These are phyloP conservation scores for Petrocephalus zakoni DNA, from an alignment of 2,113 vertebrate species.

Conservation along the genomic window DNA sequence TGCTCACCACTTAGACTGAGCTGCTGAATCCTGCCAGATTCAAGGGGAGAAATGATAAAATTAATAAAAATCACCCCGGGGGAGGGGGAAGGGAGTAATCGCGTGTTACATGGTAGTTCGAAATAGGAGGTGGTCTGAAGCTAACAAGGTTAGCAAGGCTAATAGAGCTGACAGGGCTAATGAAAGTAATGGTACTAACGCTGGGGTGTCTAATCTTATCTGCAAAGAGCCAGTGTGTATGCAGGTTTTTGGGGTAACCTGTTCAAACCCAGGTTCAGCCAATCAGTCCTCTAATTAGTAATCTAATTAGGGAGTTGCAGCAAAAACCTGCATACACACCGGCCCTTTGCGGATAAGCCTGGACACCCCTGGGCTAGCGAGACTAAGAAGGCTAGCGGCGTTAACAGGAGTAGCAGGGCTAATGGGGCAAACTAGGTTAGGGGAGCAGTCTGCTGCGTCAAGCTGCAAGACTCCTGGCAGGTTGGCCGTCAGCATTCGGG, in stretches of 20 bases:
- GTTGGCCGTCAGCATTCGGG: not conserved
- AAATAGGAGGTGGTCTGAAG: not conserved
- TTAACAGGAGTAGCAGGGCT: not conserved
- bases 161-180: not conserved
- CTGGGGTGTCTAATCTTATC: too few species aligned
- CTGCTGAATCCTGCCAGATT: not conserved
- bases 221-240: too few species aligned
- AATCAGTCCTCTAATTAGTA: too few species aligned
- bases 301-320: too few species aligned
- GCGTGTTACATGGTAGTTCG: not conserved
- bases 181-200: not conserved
- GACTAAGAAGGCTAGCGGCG: not conserved
- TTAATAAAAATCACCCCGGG: not conserved
- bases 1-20: not conserved
- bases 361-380: too few species aligned
- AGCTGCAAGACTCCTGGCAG: not conserved
- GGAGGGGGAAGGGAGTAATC: not conserved
- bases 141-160: not conserved
- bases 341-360: too few species aligned
- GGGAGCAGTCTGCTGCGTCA: too few species aligned
- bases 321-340: too few species aligned
- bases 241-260: too few species aligned
- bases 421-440: not conserved
- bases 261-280: too few species aligned
- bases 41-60: not conserved